phyloP scores from a whole-genome alignment of 2,797 vertebrate species.

The Acropternis orthonyx region DNA sequence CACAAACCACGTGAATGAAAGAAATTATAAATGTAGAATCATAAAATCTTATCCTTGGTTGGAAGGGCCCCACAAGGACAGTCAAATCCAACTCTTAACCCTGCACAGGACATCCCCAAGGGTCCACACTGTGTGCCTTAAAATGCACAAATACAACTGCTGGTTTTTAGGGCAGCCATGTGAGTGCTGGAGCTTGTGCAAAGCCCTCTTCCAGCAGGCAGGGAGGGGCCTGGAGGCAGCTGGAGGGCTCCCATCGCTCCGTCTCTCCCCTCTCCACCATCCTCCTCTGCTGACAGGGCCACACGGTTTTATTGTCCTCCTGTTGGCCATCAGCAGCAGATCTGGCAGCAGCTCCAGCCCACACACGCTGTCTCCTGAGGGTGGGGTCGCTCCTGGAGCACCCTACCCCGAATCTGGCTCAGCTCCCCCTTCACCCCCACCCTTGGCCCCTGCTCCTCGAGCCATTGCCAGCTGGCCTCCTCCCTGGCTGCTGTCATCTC shows the following conservation, averaged over 20 bases:
- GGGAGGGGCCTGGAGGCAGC: neutral
- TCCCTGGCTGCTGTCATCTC: neutral
- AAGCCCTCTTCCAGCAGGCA: neutral
- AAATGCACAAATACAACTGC: neutral
- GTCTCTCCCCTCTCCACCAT: neutral
- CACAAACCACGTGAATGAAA: neutral
- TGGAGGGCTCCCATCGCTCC: neutral
- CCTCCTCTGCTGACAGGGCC: neutral
- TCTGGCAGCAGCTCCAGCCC: neutral
- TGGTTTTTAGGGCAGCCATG: neutral
- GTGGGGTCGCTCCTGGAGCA: rapidly evolving
- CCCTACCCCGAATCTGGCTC: neutral
- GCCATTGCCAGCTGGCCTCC: neutral
- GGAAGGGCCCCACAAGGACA: neutral
- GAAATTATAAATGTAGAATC: neutral
- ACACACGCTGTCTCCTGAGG: neutral
- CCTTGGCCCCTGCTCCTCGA: neutral
- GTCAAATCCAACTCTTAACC: neutral
- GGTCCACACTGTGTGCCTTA: neutral
- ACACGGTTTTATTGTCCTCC: neutral
- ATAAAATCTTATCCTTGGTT: neutral
- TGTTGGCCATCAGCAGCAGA: neutral
- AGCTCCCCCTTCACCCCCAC: neutral
- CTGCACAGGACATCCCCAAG: neutral
- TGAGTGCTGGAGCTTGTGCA: neutral